Base-by-base conservation (phyloP, 2,113 vertebrate species). In the Indicator maculatus region DNA sequence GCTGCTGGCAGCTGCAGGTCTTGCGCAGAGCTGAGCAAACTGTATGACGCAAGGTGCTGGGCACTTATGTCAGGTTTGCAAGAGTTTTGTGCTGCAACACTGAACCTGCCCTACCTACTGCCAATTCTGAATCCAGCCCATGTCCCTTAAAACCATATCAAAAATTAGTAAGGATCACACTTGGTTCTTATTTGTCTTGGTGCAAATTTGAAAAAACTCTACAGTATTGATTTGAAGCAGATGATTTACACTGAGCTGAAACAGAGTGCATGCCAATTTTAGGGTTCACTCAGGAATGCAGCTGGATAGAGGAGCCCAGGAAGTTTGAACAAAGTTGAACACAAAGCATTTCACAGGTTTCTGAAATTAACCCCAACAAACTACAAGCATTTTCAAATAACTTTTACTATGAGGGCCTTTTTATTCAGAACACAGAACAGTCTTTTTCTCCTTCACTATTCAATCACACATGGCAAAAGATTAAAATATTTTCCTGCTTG, bases 401-500 rank as follows among this genome's bases (percentile, higher is more conserved):
- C 72, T 88, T 66, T 78, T 78, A 88, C 50, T 33, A 39, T 52
- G 44, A 28, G 0, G 0, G 47, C 41, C 65, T 83, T 91, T 92
- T 69, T 23, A 44, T 85, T 87, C 19, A 85, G 41, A 93, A 89
- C 60, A 77, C 41, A 85, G 88, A 83, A 64, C 75, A 89, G 79
- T 23, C 47, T 53, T 89, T 90, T 91, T 27, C 38, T 38, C 58
- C 58, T 74, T 83, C 23, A 1, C 41, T 71, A 20, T 45, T 75
- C 1, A 23, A 69, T 77, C 84, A 47, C 90, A 78, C 55, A 19
- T 45, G 66, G 76, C 61, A 90, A 76, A 47, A 95, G 90, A 94
- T 95, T 96, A 97, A 96, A 95, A 86, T 90, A 55, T 58, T 91
- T 96, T 75, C 76, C 73, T 31, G 21, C 60, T 75, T 81, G 75